Base-by-base conservation (phyloP, 2,113 vertebrate species). In the Syngnathus typhle region DNA sequence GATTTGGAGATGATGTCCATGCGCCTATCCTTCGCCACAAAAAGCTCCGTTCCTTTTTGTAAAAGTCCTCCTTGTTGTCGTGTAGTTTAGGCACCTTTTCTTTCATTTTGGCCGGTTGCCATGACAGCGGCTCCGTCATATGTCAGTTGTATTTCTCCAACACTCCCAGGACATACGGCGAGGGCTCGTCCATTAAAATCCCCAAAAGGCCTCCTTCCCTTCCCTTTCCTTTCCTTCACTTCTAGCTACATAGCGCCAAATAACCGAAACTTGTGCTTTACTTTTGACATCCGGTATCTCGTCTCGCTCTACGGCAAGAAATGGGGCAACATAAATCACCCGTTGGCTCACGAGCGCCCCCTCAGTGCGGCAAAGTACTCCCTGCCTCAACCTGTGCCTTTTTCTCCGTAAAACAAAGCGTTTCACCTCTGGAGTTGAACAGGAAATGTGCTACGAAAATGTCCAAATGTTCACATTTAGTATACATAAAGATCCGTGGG, bases 181-280 rank as follows among this genome's bases (percentile, higher is more conserved):
- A 8, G 10, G 5, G 60, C 69, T 0, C 23, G 18, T 62, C 68
- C 55, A 59, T 63, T 18, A 7, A 74, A 69, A 32, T 0, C 60
- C 69, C 58, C 52, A 54, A 67, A 72, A 69, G 2, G 19, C 60
- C 58, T 71, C 72, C 21, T 47, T 78, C 43, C 59, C 59, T 15
- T 64, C 52, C 46, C 19, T 36, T 60, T 0, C 37, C 4, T 3
- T 27, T 2, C 1, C 54, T 39, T 64, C 13, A 41, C 4, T 38
- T 65, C 23, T 23, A 13, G 27, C 9, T 27, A 68, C 39, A 39
- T 39, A 8, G 39, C 39, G 39, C 39, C 8, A 39, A 39, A 39
- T 39, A 39, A 39, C 39, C 8, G 38, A 39, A 32, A 32, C 9
- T 9, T 39, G 39, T 39, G 54, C n/a, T 19, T 56, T 56, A 12